Evolutionary conservation across 2,888 invertebrate species (phyloP), one percentile per base, ranked within the genome.

Genomic region (Epirrhoe tristata): DNA sequence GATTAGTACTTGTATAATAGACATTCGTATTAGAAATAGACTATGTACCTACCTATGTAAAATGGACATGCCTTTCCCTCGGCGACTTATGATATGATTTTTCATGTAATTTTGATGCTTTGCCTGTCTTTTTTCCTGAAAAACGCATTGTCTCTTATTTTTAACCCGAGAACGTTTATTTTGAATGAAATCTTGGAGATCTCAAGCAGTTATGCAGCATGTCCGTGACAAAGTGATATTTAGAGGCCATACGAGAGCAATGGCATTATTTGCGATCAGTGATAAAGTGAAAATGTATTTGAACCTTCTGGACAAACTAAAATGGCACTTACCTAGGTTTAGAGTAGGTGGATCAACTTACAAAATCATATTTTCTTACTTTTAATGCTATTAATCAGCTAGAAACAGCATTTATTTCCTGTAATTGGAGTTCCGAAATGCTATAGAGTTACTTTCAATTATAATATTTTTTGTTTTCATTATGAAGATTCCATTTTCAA

Each of bases 1-100:
- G 89, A 86, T 81, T 90, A 89, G 89, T 82, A 81, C 82, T 85
- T 91, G 91, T 91, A 91, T 82, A 72, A 89, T 90, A 90, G 88
- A 85, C 81, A 81, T 85, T 83, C 83, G 83, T 87, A 77, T 78
- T 87, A 89, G 84, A 72, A 77, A 83, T 88, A 87, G 83, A 84
- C 81, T 81, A 83, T 81, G 84, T 87, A 85, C 79, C 78, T n/a
- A 43, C 83, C 81, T 87, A 86, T 84, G 82, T 83, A 82, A 81
- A 77, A 70, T 80, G 80, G 81, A 81, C 79, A 82, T 84, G 84
- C 74, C 77, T 67, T 51, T 31, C 46, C 50, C 51, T 60, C 53
- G 60, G 51, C 57, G 58, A 43, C 14, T 48, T 52, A 39, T 51
- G 34, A 59, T 57, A 61, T 66, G 16, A 61, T 53, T 66, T 31